Evolutionary conservation across 2,113 vertebrate species (phyloP).

Genomic region (Zingel zingel): DNA sequence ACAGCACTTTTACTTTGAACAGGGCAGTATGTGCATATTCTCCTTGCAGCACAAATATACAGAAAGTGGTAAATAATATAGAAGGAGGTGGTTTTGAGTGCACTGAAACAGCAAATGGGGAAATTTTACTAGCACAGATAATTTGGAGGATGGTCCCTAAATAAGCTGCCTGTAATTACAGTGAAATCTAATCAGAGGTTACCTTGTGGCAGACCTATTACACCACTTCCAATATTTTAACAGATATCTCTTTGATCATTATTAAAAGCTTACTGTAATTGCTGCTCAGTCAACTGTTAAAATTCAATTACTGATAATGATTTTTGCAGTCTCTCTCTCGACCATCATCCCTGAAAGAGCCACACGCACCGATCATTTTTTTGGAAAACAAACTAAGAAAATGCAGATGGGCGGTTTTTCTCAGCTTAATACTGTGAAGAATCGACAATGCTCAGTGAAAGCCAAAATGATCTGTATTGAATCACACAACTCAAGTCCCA

Average conservation of each 20-base stretch:
- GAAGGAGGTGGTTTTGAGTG: background rate
- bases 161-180: conserved; percentile 28
- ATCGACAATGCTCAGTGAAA: conserved; percentile 22
- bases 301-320: conserved; percentile 54
- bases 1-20: conserved; percentile 1
- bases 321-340: conserved; percentile 14
- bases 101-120: background rate
- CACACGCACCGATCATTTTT: background rate
- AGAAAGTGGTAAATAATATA: background rate
- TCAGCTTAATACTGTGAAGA: background rate
- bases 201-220: conserved; percentile 13
- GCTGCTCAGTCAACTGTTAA: conserved; percentile 55
- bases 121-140: conserved; percentile 1
- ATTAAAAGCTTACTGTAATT: conserved; percentile 43
- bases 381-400: conserved; percentile 18
- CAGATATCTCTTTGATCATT: conserved; percentile 27
- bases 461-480: conserved; percentile 36
- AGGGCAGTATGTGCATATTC: background rate
- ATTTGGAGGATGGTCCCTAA: conserved; percentile 1
- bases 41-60: background rate
- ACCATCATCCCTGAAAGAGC: background rate
- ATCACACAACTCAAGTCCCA: conserved; percentile 4
- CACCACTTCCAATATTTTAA: conserved; percentile 30
- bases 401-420: background rate
- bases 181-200: conserved; percentile 40